Evolutionary conservation across 2,113 vertebrate genomes (phyloP), one percentile per base, ranked within the genome.

Genomic region (Urocynchramus pylzowi): DNA sequence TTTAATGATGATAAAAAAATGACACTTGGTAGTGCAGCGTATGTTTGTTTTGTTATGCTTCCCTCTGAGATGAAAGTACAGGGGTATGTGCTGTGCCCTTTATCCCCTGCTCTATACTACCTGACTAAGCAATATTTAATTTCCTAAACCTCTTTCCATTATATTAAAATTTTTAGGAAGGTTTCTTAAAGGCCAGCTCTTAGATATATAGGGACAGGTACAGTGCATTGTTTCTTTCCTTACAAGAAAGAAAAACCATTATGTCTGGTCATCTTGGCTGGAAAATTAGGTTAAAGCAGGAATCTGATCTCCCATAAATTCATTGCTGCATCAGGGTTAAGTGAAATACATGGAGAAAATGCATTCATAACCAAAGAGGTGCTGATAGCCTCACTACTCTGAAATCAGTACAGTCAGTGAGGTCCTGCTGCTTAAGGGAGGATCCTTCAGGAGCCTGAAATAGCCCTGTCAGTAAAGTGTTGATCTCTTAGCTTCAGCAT

Each of bases 241-340:
- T 91, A 37, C 10, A 79, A 82, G 74, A 68, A 84, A 88, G 76
- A 76, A 88, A 70, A 86, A 68, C 19, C 41, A 30, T 69, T 7
- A 7, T 27, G 12, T 73, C 37, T 2, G 2, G 63, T 92, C 67
- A 41, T 65, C 61, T 78, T 78, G 77, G 28, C 53, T 93, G 69
- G 61, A 84, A 84, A 89, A 95, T 87, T 37, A 93, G 76, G 80
- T 96, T 94, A 88, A 78, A 90, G n/a, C 27, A 60, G 49, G 41
- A 77, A 47, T 69, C 31, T 85, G 16, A 14, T 82, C 82, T 83
- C 2, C 52, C 82, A 21, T 76, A 64, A 90, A 77, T 64, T 60
- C 56, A 64, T 47, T 87, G 60, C 47, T 93, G 19, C 24, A 23
- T 78, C 64, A 59, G 54, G 73, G 31, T 53, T 59, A 57, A 83